phyloP scores from a whole-genome alignment of 1,140 invertebrate genomes.

The Rhagoletis pomonella region DNA sequence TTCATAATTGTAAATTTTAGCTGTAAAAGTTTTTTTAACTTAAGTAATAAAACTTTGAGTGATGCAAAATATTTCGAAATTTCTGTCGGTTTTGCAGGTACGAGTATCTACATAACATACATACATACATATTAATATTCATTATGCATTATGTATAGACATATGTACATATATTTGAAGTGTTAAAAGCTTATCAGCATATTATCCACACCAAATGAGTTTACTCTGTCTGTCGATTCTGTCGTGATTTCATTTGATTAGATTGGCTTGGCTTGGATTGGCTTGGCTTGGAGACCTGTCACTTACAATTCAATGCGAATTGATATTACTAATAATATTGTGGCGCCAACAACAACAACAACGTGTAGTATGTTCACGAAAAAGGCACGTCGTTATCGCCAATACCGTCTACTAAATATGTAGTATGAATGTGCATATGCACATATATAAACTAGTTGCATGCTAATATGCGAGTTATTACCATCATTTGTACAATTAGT shows the following conservation, averaged over 20 bases:
- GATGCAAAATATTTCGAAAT: too few relatives aligned
- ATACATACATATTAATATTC: too few relatives aligned
- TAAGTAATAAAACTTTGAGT: too few relatives aligned
- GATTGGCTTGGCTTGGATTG: constrained; percentile 23
- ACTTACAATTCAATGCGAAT: neutral
- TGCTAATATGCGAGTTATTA: constrained; percentile 29
- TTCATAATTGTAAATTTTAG: too few relatives aligned
- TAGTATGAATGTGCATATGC: too few relatives aligned
- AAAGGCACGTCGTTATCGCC: constrained; percentile 13
- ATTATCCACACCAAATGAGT: neutral
- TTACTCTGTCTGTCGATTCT: neutral
- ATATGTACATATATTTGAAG: too few relatives aligned
- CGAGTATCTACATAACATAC: too few relatives aligned
- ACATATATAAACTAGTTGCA: too few relatives aligned
- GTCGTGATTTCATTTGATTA: constrained; percentile 12
- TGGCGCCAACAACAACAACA: constrained; percentile 21
- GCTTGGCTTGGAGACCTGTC: neutral
- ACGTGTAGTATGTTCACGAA: neutral
- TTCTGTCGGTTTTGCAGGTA: too few relatives aligned
- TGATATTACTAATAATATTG: neutral
- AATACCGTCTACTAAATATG: neutral
- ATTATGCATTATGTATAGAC: too few relatives aligned
- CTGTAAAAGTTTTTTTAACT: too few relatives aligned
- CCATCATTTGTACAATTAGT: constrained; percentile 4
- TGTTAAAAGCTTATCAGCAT: constrained; percentile 34